A percentile compares a stretch with the other conserved stretches of the same genome.
phyloP scores from a whole-genome alignment of 2,888 invertebrate species.

The Nomada flava region DNA sequence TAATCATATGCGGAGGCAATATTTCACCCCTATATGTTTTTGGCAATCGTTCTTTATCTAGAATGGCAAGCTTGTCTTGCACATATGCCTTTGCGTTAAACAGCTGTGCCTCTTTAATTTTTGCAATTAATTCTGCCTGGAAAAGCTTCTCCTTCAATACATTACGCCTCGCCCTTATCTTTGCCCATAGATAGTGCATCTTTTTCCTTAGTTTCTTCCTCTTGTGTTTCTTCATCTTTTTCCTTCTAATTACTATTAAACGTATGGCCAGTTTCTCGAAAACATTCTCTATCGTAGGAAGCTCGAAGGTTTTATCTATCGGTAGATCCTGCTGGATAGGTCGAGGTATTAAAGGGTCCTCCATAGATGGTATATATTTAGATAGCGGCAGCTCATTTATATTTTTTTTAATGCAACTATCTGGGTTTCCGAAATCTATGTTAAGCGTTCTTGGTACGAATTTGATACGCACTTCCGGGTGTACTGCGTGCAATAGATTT shows the following conservation, averaged over 20 bases:
- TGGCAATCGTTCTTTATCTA: constrained; percentile 87
- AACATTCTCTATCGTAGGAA: constrained; percentile 79
- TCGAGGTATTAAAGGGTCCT: constrained; percentile 71
- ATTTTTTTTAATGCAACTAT: constrained; percentile 46
- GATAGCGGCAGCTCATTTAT: constrained; percentile 77
- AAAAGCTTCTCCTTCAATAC: constrained; percentile 91
- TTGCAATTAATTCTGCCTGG: constrained; percentile 88
- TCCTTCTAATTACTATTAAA: constrained; percentile 90
- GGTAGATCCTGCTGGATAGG: constrained; percentile 79
- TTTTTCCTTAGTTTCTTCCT: constrained; percentile 91
- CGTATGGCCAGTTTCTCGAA: constrained; percentile 89
- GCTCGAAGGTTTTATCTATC: constrained; percentile 85
- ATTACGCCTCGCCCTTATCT: constrained; percentile 88
- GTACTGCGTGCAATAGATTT: neutral
- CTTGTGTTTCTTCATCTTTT: constrained; percentile 96
- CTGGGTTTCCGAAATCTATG: constrained; percentile 73
- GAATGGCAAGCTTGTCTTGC: constrained; percentile 86
- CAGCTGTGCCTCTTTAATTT: constrained; percentile 90
- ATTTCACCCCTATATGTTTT: constrained; percentile 86
- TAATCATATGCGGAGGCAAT: constrained; percentile 88
- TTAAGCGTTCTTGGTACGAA: constrained; percentile 68
- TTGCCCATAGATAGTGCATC: constrained; percentile 91
- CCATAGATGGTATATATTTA: constrained; percentile 68
- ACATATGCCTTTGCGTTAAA: constrained; percentile 92
- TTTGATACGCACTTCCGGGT: constrained; percentile 51